Evolutionary conservation across 2,888 invertebrate species (phyloP), one percentile per base, ranked within the genome.

Genomic region (Netelia fuscicornis): DNA sequence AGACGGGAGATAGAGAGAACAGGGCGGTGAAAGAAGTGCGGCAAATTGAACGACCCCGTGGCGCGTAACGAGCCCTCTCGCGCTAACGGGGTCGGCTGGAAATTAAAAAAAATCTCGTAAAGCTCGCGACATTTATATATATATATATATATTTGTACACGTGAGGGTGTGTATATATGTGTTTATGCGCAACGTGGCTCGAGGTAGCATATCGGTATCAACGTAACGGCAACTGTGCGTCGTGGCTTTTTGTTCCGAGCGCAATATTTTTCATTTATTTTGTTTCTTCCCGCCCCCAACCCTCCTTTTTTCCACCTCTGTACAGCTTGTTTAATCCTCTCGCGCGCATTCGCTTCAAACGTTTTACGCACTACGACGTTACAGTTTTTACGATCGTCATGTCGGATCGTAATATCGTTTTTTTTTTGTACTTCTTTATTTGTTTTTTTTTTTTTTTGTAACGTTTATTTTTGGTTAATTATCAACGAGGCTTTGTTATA

Each of bases 21-120:
- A 17, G 52, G 10, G 56, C 60, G 48, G 42, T 71, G 42, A 71
- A 84, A 76, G 65, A 72, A 84, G 60, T 72, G 76, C 52, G 72
- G 84, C 62, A 79, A 78, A 85, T 85, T 79, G 78, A 82, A 85
- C 62, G 52, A 44, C 64, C 56, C n/a, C 30, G 37, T 52, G 44
- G 71, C 42, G 20, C 72, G 74, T 84, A 81, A 84, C 84, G 81
- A 81, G 72, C 64, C 48, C 68, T 30, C 30, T 25, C 9, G 42
- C 30, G n/a, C 30, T 8, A 37, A 37, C 64, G 65, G 25, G 54
- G 37, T 64, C 68, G 30, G 48, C 37, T 58, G 62, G 48, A 70
- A 82, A 82, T 65, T 52, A 74, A 82, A 78, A 72, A 65, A 78
- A 67, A 81, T 74, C 81, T 78, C 84, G 74, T 84, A 84, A 84